Evolutionary conservation across 2,797 vertebrate species (phyloP).

Genomic region (Momotus momota): DNA sequence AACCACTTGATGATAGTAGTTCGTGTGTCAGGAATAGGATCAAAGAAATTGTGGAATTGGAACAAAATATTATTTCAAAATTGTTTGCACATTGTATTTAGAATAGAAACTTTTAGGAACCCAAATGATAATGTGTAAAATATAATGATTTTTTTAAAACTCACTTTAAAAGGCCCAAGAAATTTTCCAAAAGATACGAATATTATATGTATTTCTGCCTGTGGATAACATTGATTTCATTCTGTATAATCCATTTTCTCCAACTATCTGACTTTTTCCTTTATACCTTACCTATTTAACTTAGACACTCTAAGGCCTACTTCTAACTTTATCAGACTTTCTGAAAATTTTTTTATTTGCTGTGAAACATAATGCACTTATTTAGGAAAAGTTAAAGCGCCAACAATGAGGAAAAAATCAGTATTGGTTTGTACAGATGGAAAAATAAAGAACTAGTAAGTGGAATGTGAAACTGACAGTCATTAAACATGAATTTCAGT

Average conservation of each 20-base stretch:
- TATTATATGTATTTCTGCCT: neutral
- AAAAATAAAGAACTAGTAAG: neutral
- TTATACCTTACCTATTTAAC: neutral
- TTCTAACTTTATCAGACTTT: neutral
- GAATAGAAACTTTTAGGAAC: neutral
- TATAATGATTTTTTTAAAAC: neutral
- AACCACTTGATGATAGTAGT: neutral
- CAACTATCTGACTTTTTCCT: neutral
- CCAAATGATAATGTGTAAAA: neutral
- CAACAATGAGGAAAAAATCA: neutral
- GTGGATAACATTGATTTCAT: neutral
- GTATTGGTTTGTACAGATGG: neutral
- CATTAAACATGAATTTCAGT: constrained; percentile 3
- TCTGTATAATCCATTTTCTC: neutral
- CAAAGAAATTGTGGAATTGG: neutral
- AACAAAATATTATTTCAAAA: neutral
- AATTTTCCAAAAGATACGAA: neutral
- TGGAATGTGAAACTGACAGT: neutral
- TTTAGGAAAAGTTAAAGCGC: neutral
- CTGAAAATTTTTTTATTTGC: neutral
- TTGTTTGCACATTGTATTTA: neutral
- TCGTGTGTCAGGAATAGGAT: neutral
- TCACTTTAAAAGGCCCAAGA: neutral
- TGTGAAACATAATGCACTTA: neutral
- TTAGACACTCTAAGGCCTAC: neutral